These are phyloP conservation scores for Horisme vitalbata DNA, from an alignment of 2,888 invertebrate genomes.

Conservation along the genomic window DNA sequence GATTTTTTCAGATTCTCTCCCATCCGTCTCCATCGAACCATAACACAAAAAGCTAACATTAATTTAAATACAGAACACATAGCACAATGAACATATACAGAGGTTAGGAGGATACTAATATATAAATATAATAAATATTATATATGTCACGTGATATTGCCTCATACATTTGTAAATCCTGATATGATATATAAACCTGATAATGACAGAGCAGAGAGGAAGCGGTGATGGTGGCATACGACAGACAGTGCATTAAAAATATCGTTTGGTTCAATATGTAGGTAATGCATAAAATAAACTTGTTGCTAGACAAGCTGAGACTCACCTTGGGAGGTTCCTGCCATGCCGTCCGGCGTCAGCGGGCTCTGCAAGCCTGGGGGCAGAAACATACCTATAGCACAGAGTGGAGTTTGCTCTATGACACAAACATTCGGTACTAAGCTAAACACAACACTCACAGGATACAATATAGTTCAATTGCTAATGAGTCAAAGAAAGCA, in stretches of 20 bases:
- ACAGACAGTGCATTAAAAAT: conserved; percentile 84
- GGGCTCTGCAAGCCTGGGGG: conserved; percentile 84
- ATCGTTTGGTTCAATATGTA: conserved; percentile 81
- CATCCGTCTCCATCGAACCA: conserved; percentile 74
- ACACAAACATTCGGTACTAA: conserved; percentile 16
- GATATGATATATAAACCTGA: conserved; percentile 80
- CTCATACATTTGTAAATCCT: conserved; percentile 80
- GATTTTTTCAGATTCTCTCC: conserved; percentile 43
- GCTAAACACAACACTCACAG: no score
- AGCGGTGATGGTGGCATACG: conserved; percentile 84
- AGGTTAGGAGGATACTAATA: conserved; percentile 72
- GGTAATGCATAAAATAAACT: conserved; percentile 81
- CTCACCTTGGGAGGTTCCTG: conserved; percentile 95
- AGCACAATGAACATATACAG: conserved; percentile 80
- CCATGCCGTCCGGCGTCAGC: conserved; percentile 87
- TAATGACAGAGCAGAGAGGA: conserved; percentile 84
- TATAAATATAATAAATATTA: conserved; percentile 62
- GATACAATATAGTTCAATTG: neutral
- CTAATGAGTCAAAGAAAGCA: no score
- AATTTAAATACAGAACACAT: conserved; percentile 79
- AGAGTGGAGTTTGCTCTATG: conserved; percentile 27
- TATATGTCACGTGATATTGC: conserved; percentile 80
- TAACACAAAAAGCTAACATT: conserved; percentile 81
- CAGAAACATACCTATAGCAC: conserved; percentile 45
- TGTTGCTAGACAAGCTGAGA: conserved; percentile 77